These are phyloP conservation scores for Rhinolophus ferrumequinum DNA, from an alignment of 2,113 vertebrate genomes.

Conservation along the genomic window DNA sequence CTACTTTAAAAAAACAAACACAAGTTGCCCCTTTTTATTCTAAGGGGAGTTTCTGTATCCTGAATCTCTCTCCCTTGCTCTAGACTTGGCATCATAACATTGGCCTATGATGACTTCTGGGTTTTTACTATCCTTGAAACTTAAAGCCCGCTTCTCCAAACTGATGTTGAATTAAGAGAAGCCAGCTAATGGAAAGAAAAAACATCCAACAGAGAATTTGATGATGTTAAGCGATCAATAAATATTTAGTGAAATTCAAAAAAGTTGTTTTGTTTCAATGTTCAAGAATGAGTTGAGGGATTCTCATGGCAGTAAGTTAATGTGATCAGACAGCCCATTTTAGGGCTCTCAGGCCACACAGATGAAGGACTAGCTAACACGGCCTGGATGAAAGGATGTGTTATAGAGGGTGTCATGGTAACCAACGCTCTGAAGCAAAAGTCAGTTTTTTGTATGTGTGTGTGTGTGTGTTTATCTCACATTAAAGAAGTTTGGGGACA, in stretches of 20 bases:
- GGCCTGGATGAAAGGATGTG: accelerated
- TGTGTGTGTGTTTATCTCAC: not conserved
- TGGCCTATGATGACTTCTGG: not conserved
- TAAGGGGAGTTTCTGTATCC: not conserved
- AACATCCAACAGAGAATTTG: not conserved
- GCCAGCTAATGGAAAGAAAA: not conserved
- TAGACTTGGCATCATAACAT: not conserved
- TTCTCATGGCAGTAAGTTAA: not conserved
- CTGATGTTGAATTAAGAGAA: not conserved
- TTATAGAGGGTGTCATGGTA: not conserved
- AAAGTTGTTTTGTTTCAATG: not conserved
- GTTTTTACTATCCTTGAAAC: not conserved
- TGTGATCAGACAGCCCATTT: not conserved
- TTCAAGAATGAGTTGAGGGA: not conserved
- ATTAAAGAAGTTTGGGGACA: not conserved
- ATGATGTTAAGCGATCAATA: not conserved
- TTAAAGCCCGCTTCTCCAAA: not conserved
- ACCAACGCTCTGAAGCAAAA: not conserved
- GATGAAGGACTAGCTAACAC: not conserved
- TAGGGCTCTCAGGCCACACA: accelerated
- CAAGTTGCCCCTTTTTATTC: not conserved
- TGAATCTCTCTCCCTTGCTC: not conserved
- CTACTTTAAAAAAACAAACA: not conserved
- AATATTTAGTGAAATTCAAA: not conserved
- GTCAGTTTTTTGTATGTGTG: not conserved